Conservation (phyloP, 2,888 invertebrate genomes). For the Hyles lineata region DNA sequence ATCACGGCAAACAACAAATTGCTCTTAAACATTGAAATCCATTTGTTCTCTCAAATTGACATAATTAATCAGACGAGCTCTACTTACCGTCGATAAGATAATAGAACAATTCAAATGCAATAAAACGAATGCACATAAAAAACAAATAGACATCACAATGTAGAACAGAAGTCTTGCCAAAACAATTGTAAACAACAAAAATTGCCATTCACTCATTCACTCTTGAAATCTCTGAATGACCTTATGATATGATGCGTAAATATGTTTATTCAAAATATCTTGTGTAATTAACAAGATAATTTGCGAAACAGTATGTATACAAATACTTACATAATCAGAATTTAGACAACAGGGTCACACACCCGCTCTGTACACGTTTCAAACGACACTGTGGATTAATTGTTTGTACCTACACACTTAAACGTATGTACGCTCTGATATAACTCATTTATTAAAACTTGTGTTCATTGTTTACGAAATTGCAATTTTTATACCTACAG, state of each 20-base stretch:
- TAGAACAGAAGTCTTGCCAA: no score
- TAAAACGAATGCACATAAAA: no score
- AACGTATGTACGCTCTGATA: background rate
- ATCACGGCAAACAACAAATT: no score
- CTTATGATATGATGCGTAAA: no score
- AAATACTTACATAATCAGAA: constrained; percentile 9
- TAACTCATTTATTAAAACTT: background rate
- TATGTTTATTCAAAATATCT: background rate
- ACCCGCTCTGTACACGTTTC: constrained; percentile 5
- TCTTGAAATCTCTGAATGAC: no score
- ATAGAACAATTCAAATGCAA: no score
- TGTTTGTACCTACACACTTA: background rate
- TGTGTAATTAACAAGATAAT: background rate
- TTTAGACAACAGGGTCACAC: background rate
- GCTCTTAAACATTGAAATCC: no score
- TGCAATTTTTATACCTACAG: background rate
- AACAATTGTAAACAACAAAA: no score
- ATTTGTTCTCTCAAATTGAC: no score
- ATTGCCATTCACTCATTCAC: background rate
- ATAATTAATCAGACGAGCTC: no score
- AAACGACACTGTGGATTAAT: background rate
- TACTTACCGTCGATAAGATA: no score
- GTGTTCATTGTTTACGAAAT: background rate
- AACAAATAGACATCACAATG: no score
- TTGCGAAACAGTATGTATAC: background rate